Conservation (phyloP, 2,113 vertebrate genomes). For the Campylomormyrus numenius region DNA sequence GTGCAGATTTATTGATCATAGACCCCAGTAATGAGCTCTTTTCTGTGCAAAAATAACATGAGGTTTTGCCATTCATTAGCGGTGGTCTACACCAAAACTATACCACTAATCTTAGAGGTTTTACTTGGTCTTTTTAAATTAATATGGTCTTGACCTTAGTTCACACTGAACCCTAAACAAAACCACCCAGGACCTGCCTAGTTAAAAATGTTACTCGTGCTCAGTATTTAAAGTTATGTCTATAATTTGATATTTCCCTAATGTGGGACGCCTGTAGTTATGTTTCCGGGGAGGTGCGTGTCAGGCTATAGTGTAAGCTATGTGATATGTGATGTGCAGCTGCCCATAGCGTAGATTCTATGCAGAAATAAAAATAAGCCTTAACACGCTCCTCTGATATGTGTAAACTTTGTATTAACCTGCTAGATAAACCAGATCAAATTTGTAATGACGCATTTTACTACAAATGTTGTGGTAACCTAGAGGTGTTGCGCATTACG, state of each 20-base stretch:
- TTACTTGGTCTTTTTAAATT: not conserved
- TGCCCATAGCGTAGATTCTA: no score
- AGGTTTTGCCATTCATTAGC: not conserved
- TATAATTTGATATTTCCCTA: not conserved
- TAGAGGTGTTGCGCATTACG: not conserved
- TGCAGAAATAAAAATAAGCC: no score
- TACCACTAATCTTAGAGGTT: not conserved
- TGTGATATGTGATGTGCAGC: no score
- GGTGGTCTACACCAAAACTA: not conserved
- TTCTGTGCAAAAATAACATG: not conserved
- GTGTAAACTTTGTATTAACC: not conserved
- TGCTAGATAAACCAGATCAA: not conserved
- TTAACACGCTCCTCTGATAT: no score
- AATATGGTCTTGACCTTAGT: not conserved
- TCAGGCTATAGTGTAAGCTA: no score
- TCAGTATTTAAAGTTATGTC: not conserved
- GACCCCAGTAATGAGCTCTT: not conserved
- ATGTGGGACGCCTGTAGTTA: no score
- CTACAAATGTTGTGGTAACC: not conserved
- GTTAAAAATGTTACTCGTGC: not conserved
- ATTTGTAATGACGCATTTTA: not conserved
- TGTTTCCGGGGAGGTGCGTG: no score
- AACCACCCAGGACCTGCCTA: not conserved
- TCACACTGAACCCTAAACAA: not conserved
- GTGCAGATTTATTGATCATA: not conserved